These are phyloP conservation scores for Ylistrum balloti DNA, from an alignment of 1,140 invertebrate genomes.

Conservation along the genomic window DNA sequence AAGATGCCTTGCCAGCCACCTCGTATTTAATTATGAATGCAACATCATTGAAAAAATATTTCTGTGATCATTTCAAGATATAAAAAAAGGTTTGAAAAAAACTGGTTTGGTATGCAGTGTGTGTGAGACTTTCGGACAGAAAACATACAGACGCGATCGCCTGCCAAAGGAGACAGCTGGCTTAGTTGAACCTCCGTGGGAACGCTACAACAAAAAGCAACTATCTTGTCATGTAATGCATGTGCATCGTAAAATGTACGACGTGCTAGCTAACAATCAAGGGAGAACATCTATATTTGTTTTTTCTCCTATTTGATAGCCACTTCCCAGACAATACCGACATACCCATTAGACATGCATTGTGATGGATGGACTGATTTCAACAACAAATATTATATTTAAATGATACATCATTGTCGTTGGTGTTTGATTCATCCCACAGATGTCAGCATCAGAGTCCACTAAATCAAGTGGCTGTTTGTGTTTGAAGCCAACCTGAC, in stretches of 20 bases:
- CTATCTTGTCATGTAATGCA: constrained; percentile 38
- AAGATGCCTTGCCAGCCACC: too few relatives aligned
- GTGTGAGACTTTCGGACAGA: background rate
- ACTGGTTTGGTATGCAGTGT: background rate
- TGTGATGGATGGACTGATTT: background rate
- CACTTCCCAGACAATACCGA: background rate
- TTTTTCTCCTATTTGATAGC: background rate
- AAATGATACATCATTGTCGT: background rate
- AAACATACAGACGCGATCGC: background rate
- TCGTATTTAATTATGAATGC: background rate
- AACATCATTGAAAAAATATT: constrained; percentile 13
- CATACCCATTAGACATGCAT: background rate
- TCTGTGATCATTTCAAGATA: background rate
- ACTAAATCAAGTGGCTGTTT: too few relatives aligned
- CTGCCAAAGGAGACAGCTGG: background rate
- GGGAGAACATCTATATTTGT: background rate
- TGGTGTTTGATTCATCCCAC: background rate
- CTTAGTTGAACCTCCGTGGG: constrained; percentile 18
- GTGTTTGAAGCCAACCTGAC: too few relatives aligned
- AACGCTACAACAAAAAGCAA: constrained; percentile 22
- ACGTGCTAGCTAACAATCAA: background rate
- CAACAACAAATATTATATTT: background rate
- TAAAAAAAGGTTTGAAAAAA: background rate
- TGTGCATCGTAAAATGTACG: background rate
- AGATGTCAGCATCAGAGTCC: background rate